Evolutionary conservation across 2,797 vertebrate genomes (phyloP).

Genomic region (Microhierax caerulescens): DNA sequence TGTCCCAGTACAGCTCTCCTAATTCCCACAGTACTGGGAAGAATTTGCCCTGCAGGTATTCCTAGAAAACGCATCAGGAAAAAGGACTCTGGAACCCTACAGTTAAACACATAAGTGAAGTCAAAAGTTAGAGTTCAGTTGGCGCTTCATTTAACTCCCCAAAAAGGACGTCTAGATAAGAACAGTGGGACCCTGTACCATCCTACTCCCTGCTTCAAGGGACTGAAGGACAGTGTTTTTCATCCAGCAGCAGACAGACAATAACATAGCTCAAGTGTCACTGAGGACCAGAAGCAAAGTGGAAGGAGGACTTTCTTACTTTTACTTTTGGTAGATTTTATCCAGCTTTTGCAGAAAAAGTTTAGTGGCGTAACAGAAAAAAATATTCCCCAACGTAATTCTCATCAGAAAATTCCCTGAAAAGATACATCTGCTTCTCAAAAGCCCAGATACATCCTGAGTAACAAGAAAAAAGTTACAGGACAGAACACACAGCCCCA

Average conservation of each 20-base stretch:
- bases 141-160: neutral
- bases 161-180: neutral
- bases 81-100: neutral
- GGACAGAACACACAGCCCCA: neutral
- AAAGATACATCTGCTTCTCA: neutral
- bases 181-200: neutral
- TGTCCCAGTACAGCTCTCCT: neutral
- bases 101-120: rapidly evolving
- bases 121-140: neutral
- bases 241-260: neutral
- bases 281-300: neutral
- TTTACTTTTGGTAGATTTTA: neutral
- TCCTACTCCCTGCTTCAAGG: neutral
- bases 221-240: neutral
- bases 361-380: neutral
- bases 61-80: neutral
- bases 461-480: neutral
- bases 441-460: neutral
- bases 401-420: neutral
- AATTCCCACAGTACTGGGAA: neutral
- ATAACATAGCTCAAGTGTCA: neutral
- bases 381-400: neutral
- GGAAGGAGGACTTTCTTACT: neutral
- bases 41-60: neutral
- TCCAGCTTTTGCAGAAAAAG: neutral